Percentiles rank a stretch among this genome's conserved stretches.
Evolutionary conservation across 2,797 vertebrate genomes (phyloP).

Genomic region (Leptoclinus maculatus): DNA sequence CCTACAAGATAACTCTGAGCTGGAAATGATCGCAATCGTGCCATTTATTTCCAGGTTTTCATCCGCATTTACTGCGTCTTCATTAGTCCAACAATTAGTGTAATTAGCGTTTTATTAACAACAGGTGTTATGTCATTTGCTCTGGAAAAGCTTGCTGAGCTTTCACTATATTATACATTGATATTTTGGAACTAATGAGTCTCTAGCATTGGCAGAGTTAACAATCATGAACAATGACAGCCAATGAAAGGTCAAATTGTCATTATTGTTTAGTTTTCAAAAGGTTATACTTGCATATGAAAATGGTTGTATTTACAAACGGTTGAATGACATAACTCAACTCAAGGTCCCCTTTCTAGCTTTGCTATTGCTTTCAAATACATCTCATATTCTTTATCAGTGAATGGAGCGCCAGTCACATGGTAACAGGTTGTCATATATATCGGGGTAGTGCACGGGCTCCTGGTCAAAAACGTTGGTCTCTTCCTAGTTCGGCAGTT

Average conservation of each 20-base stretch:
- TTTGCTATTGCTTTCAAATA: neutral
- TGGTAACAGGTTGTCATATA: neutral
- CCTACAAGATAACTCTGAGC: slow-evolving; percentile 2
- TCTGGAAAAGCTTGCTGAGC: neutral
- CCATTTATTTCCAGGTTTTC: slow-evolving; percentile 17
- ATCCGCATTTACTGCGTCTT: slow-evolving; percentile 8
- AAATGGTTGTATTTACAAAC: neutral
- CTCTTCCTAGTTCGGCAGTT: neutral
- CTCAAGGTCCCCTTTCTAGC: neutral
- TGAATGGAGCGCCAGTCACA: neutral
- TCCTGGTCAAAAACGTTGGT: neutral
- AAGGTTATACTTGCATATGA: neutral
- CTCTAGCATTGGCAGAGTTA: neutral
- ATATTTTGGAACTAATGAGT: slow-evolving; percentile 9
- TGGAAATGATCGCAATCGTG: slow-evolving; percentile 9
- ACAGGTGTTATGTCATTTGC: slow-evolving; percentile 3
- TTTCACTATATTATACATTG: neutral
- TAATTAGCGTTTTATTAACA: neutral
- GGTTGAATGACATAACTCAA: neutral
- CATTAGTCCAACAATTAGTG: slow-evolving; percentile 21
- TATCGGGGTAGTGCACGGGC: neutral
- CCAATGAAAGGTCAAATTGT: neutral
- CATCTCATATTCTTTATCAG: neutral
- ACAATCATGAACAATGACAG: neutral
- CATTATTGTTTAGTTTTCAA: neutral